Evolutionary conservation across 2,113 vertebrate genomes (phyloP), one percentile per base, ranked within the genome.

Genomic region (Paedocypris sp.): DNA sequence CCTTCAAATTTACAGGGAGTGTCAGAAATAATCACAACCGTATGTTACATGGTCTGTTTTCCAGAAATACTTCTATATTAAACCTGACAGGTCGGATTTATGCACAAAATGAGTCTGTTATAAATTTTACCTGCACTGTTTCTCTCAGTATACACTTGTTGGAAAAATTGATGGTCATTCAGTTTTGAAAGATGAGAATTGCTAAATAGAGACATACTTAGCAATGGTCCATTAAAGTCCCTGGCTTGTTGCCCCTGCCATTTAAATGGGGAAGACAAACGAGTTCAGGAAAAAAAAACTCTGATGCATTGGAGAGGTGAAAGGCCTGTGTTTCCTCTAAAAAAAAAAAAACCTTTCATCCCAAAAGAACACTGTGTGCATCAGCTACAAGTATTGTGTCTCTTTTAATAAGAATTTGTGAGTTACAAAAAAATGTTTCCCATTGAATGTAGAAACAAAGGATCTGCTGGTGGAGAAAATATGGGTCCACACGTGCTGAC

Each of bases 391-490:
- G 31, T 16, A 29, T 46, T 53, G 18, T 57, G 45, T 58, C n/a
- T 51, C 16, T 51, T 50, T 19, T 18, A 23, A 38, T 47, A 33
- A 35, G 16, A 32, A 43, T 18, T 46, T 52, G 29, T 45, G 38
- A 19, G 20, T 26, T 52, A 15, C 26, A 35, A 57, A 68, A 61
- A 53, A 47, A 31, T 8, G 9, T 16, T 58, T 32, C 25, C 59
- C 50, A 62, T 60, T 48, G 64, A 57, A 60, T 45, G 36, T 15
- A 23, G 13, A 5, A 18, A 71, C 60, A 69, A 75, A 69, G 25
- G 51, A 59, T 31, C 52, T 57, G 16, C 60, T 58, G 49, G 38
- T 38, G 48, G 64, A 70, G 48, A 69, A 73, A 64, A 53, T 66
- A 18, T 43, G 47, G 43, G 63, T 46, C 60, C 39, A 39, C 67